Evolutionary conservation across 1,140 invertebrate species (phyloP), one percentile per base, ranked within the genome.

Genomic region (Cyclina sinensis): DNA sequence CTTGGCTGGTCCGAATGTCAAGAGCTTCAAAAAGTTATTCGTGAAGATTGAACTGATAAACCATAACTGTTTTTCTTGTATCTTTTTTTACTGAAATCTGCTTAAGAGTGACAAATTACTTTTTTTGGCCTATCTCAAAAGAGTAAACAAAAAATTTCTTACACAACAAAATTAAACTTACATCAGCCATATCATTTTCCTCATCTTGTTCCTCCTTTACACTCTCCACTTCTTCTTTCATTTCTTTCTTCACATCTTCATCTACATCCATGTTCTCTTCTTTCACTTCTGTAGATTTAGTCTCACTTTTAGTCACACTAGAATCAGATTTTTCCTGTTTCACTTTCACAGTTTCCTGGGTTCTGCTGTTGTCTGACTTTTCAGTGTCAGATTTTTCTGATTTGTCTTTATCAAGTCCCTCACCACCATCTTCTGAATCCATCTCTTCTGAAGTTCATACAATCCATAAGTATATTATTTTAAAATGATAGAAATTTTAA

Each of bases 241-340:
- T 46, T 48, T 82, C 43, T 14, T 79, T 12, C 24, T 51, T 59
- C 37, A 62, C 48, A 46, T 86, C 57, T 37, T 90, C 88, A 51
- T 83, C 89, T 5, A 62, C 79, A 48, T 79, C 73, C 73, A 93
- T 91, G 65, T 87, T 91, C 68, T 93, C 96, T 14, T 95, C 91
- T 39, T 97, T 96, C 81, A 97, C 96, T 86, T 96, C 96, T 0
- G 96, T 96, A 90, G 21, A 14, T 81, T 57, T 39, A 3, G n/a
- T 37, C 24, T 84, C 48, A 48, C 11, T 46, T 73, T 84, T 84
- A 30, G 48, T 68, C 14, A n/a, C 11, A 48, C 16, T 51, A 54
- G 59, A 70, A 27, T 73, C 59, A n/a, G 30, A 39, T 73, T 68
- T 73, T 43, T 84, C 82, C 46, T 65, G 65, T 54, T 84, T 84